A percentile compares a stretch with the other conserved stretches of the same genome.
These are phyloP conservation scores for Cottus gobio DNA, from an alignment of 2,113 vertebrate genomes.

Conservation along the genomic window DNA sequence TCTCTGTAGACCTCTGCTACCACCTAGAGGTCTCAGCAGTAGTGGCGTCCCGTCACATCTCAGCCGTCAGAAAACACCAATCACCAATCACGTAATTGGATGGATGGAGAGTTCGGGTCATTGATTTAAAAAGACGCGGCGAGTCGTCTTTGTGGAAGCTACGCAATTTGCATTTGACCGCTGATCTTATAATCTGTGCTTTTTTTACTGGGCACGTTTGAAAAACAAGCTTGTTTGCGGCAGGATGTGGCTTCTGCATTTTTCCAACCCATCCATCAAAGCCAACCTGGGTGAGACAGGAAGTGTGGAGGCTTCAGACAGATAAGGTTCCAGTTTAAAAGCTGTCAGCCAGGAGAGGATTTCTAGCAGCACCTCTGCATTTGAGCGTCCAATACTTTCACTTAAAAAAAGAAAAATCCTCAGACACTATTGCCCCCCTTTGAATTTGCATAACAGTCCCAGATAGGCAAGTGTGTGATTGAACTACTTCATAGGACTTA, in stretches of 20 bases:
- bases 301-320: conserved; percentile 32
- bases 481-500: conserved; percentile 46
- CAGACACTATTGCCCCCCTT: conserved; percentile 18
- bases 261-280: conserved; percentile 40
- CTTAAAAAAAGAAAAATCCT: conserved; percentile 3
- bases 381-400: conserved; percentile 24
- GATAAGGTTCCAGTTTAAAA: conserved; percentile 56
- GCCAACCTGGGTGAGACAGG: conserved; percentile 19
- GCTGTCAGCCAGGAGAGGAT: conserved; percentile 17
- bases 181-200: not conserved
- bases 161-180: not conserved
- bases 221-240: conserved; percentile 7
- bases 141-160: not conserved
- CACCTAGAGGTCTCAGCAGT: conserved; percentile 73
- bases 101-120: not conserved
- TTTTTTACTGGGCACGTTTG: not conserved
- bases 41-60: conserved; percentile 10
- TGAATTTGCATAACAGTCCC: conserved; percentile 48
- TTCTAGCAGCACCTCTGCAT: conserved; percentile 27
- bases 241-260: conserved; percentile 10
- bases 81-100: not conserved
- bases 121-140: not conserved
- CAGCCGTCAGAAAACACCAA: conserved; percentile 8
- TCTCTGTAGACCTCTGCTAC: conserved; percentile 81
- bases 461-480: conserved; percentile 38